Evolutionary conservation across 2,888 invertebrate species (phyloP).

Genomic region (Cosmia trapezina): DNA sequence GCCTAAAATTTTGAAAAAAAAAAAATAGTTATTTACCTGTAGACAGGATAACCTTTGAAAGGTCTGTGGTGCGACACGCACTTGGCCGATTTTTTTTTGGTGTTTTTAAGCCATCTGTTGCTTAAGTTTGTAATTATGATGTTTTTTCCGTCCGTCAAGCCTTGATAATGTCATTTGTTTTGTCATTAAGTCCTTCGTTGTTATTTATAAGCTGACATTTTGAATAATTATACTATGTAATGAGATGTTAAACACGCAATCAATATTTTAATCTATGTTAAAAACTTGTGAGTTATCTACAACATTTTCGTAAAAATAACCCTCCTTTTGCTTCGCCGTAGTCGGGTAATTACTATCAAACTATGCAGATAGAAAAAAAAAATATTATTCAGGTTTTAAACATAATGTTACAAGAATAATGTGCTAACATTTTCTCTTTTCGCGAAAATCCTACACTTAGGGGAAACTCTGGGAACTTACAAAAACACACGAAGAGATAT

Average conservation of each 20-base stretch:
- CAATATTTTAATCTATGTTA: slow-evolving; percentile 1
- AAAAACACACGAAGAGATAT: slow-evolving; percentile 39
- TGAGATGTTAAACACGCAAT: not conserved
- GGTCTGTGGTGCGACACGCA: no score
- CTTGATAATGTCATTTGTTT: not conserved
- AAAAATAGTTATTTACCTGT: no score
- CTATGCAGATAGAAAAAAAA: not conserved
- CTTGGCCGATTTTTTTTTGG: no score
- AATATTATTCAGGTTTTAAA: slow-evolving; percentile 6
- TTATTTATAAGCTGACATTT: not conserved
- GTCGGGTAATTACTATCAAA: no score
- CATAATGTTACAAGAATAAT: slow-evolving; percentile 43
- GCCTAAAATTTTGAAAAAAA: no score
- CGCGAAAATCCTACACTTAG: slow-evolving; percentile 39
- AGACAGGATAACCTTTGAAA: no score
- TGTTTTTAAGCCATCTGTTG: not conserved
- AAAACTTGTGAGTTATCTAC: slow-evolving; percentile 5
- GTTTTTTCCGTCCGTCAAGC: not conserved
- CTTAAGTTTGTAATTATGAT: not conserved
- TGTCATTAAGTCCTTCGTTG: not conserved
- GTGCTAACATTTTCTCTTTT: slow-evolving; percentile 31
- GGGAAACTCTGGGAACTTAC: slow-evolving; percentile 17
- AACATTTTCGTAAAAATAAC: not conserved
- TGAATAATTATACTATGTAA: not conserved
- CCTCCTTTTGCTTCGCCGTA: no score